Evolutionary conservation across 2,888 invertebrate genomes (phyloP).

Genomic region (Megastigmus dorsalis): DNA sequence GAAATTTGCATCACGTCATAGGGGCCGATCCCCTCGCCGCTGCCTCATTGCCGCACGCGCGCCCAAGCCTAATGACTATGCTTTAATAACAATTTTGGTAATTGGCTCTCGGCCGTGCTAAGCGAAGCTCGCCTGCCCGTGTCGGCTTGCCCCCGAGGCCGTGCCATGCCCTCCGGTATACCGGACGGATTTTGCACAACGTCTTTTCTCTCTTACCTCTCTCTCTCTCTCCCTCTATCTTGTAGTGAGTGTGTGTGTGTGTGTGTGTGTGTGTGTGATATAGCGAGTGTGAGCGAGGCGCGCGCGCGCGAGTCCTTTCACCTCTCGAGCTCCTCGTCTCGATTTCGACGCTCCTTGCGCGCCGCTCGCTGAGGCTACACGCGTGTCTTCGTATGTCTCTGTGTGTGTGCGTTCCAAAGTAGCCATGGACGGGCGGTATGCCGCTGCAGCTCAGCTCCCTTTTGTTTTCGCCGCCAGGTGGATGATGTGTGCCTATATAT

Average conservation of each 20-base stretch:
- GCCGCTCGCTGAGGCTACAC: neutral
- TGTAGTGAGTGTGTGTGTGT: too few relatives aligned
- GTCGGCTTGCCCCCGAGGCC: neutral
- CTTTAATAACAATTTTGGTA: slow-evolving; percentile 44
- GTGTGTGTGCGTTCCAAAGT: neutral
- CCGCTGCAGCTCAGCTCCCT: too few relatives aligned
- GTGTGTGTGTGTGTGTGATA: too few relatives aligned
- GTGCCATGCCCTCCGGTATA: neutral
- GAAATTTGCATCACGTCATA: slow-evolving; percentile 1
- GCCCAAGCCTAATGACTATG: neutral
- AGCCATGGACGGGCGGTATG: neutral
- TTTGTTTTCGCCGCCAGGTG: slow-evolving; percentile 14
- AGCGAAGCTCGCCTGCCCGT: neutral
- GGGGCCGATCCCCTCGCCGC: too few relatives aligned
- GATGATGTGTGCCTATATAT: too few relatives aligned
- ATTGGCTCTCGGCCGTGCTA: too few relatives aligned
- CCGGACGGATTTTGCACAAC: slow-evolving; percentile 41
- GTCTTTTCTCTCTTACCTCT: neutral
- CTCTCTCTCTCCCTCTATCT: neutral
- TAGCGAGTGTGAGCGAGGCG: too few relatives aligned
- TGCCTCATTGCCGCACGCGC: neutral
- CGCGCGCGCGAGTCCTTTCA: slow-evolving; percentile 39
- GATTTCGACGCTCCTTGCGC: neutral
- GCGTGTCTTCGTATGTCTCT: neutral
- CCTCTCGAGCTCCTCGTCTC: slow-evolving; percentile 12